Conservation (phyloP, 2,888 invertebrate genomes). For the Drosophila anceps region DNA sequence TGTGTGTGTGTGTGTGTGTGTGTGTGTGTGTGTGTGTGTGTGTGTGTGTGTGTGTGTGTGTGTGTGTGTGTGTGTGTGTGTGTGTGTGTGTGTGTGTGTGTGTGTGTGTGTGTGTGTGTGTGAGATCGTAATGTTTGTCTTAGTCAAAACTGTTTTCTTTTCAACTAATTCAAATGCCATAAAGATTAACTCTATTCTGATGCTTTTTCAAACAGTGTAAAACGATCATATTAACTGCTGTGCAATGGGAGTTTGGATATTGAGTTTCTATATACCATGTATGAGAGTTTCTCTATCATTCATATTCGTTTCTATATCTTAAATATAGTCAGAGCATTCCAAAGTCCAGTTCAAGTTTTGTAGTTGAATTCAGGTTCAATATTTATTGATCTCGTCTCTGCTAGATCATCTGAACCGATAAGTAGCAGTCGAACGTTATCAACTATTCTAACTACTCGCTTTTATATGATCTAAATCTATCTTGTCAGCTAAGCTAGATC, state of each 20-base stretch:
- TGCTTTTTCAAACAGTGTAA: background rate
- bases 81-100: conserved; percentile 13
- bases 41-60: conserved; percentile 23
- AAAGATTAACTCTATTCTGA: background rate
- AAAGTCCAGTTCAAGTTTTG: background rate
- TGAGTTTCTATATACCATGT: background rate
- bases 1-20: conserved; percentile 19
- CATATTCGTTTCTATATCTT: background rate
- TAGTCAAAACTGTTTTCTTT: background rate
- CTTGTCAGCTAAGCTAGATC: too few relatives aligned
- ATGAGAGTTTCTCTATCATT: background rate
- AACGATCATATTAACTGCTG: background rate
- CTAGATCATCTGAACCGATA: too few relatives aligned
- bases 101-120: conserved; percentile 17
- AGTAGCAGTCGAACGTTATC: too few relatives aligned
- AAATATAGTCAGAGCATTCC: background rate
- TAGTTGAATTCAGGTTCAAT: too few relatives aligned
- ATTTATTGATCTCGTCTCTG: too few relatives aligned
- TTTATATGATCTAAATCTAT: too few relatives aligned
- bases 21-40: conserved; percentile 19
- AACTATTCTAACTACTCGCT: too few relatives aligned
- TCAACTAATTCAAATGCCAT: background rate
- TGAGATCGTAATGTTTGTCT: conserved; percentile 7
- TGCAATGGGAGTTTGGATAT: too few relatives aligned
- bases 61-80: conserved; percentile 31